phyloP scores from a whole-genome alignment of 2,888 invertebrate genomes.

The Helobdella robusta region DNA sequence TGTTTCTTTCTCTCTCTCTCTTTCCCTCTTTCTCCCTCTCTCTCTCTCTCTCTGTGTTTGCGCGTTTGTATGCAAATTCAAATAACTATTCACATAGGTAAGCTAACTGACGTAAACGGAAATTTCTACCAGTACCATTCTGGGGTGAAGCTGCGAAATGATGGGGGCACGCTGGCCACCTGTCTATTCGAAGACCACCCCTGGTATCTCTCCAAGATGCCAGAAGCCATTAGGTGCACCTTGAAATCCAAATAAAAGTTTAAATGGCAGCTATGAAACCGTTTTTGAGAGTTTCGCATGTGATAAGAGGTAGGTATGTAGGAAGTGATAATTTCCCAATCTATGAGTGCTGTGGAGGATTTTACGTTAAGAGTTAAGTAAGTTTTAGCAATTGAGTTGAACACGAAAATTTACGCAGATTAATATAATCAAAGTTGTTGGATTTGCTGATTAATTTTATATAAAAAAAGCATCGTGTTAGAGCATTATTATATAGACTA shows the following conservation, averaged over 20 bases:
- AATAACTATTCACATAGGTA: too few species aligned
- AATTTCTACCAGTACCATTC: conserved; percentile 53
- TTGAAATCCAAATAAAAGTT: not conserved
- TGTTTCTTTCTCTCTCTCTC: too few species aligned
- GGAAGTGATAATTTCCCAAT: too few species aligned
- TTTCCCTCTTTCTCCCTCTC: too few species aligned
- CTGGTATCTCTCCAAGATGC: conserved; percentile 23
- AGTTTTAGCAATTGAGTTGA: not conserved
- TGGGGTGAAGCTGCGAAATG: conserved; percentile 58
- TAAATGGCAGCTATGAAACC: not conserved
- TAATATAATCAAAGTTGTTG: not conserved
- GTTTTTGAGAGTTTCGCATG: too few species aligned
- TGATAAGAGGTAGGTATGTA: too few species aligned
- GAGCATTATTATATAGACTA: too few species aligned
- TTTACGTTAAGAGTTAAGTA: too few species aligned
- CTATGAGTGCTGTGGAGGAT: too few species aligned
- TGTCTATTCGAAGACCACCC: conserved; percentile 6
- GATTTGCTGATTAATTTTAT: not conserved
- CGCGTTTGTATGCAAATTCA: too few species aligned
- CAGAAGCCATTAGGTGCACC: conserved; percentile 1
- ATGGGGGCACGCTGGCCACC: conserved; percentile 80
- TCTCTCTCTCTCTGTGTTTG: too few species aligned
- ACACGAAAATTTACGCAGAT: not conserved
- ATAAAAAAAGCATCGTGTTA: too few species aligned
- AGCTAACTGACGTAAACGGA: conserved; percentile 71